Base-by-base conservation (phyloP, 1,140 invertebrate species). In the Sminthurides bifidus region DNA sequence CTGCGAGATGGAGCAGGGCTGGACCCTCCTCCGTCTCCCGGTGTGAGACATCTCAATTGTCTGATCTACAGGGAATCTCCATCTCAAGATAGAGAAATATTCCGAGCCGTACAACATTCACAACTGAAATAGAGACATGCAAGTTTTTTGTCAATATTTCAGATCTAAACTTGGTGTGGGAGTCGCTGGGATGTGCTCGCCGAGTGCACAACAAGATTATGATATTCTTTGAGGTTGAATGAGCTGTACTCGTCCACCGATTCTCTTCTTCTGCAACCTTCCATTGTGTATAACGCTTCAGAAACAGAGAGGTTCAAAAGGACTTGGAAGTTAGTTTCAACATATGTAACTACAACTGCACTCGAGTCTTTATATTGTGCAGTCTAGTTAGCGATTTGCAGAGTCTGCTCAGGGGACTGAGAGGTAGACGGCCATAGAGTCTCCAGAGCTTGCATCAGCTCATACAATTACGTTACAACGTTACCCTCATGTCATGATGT, bases 31-130 rank as follows among this genome's bases (percentile, higher is more conserved):
- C 43, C 31, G 31, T 58, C 56, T 59, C 60, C 60, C 53, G 60
- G 60, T 55, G 60, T 51, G 60, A 62, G 54, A 62, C 56, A 59
- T 62, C 60, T 62, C 60, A 62, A 62, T 62, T 62, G 55, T 61
- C 40, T 52, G 55, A 57, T 53, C 60, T 56, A 37, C 49, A 52
- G 56, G 60, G 56, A 45, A 55, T 52, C 56, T 54, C 56, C 49
- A 54, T 54, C 44, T 54, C 44, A 54, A 51, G 51, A 43, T 17
- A 40, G 51, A 19, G 51, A 53, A n/a, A n/a, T n/a, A n/a, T n/a
- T n/a, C n/a, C n/a, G n/a, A n/a, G n/a, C n/a, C n/a, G n/a, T n/a
- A n/a, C n/a, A n/a, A n/a, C n/a, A n/a, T n/a, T n/a, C n/a, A n/a
- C n/a, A n/a, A n/a, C n/a, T n/a, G 51, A 53, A 45, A 49, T 41